Conservation (phyloP, 2,113 vertebrate genomes). For the Kryptolebias marmoratus region DNA sequence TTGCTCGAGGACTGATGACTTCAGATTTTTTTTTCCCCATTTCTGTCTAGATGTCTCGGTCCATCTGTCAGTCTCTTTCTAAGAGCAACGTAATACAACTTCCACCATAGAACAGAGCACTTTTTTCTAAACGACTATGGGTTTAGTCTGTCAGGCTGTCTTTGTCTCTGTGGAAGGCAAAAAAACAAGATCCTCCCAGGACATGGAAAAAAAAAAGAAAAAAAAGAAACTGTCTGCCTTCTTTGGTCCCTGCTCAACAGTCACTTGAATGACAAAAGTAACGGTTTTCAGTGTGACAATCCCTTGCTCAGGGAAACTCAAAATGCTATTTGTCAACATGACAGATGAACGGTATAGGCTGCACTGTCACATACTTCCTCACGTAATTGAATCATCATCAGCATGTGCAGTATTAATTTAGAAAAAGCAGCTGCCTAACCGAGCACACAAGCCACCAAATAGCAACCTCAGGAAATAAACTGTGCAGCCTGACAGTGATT, state of each 20-base stretch:
- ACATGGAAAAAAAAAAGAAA: background rate
- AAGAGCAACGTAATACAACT: slow-evolving; percentile 45
- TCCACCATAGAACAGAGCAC: slow-evolving; percentile 17
- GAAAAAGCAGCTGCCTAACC: slow-evolving; percentile 45
- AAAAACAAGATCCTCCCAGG: slow-evolving; percentile 20
- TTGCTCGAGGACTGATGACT: slow-evolving; percentile 53
- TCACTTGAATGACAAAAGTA: slow-evolving; percentile 10
- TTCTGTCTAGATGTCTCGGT: slow-evolving; percentile 43
- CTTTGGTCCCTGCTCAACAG: background rate
- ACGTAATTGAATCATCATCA: slow-evolving; percentile 49
- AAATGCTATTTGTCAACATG: slow-evolving; percentile 52
- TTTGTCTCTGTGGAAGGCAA: slow-evolving; percentile 7
- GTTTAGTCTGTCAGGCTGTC: slow-evolving; percentile 35
- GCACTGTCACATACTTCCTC: slow-evolving; percentile 41
- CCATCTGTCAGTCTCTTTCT: slow-evolving; percentile 62
- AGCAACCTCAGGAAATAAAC: slow-evolving; percentile 27
- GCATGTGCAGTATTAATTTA: slow-evolving; percentile 38
- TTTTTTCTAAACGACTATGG: slow-evolving; percentile 34
- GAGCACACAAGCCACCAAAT: slow-evolving; percentile 30
- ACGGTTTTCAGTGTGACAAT: slow-evolving; percentile 20
- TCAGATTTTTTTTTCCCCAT: slow-evolving; percentile 41
- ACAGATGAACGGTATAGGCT: slow-evolving; percentile 47
- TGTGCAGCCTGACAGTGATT: slow-evolving; percentile 36
- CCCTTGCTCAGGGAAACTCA: slow-evolving; percentile 17
- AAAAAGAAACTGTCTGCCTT: background rate